Conservation (phyloP, 2,113 vertebrate genomes). For the Eonycteris spelaea region DNA sequence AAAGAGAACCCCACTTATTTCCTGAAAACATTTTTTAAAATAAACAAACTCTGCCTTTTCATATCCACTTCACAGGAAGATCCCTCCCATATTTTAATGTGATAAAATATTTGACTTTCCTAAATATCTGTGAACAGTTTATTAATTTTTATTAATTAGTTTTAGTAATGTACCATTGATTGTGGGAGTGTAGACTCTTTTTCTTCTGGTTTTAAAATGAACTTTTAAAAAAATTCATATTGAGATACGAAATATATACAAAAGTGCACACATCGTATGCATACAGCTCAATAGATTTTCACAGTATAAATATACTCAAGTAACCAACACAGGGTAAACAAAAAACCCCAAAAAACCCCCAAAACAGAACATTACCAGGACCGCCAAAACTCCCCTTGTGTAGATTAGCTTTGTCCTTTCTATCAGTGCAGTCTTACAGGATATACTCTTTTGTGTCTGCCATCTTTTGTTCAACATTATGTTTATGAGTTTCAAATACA, state of each 20-base stretch:
- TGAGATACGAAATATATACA: slow-evolving; percentile 20
- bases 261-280: not conserved
- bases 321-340: not conserved
- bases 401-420: not conserved
- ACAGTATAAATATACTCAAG: not conserved
- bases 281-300: not conserved
- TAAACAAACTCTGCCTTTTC: not conserved
- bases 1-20: slow-evolving; percentile 47
- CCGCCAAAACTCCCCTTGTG: not conserved
- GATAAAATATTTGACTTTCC: slow-evolving; percentile 39
- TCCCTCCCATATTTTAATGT: not conserved
- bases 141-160: not conserved
- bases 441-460: not conserved
- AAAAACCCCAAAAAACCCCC: too few species aligned
- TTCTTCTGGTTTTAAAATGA: slow-evolving; percentile 6
- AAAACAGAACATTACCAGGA: not conserved
- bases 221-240: not conserved
- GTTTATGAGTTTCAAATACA: not conserved
- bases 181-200: not conserved
- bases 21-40: slow-evolving; percentile 24
- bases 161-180: not conserved
- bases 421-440: not conserved
- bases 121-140: not conserved
- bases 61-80: not conserved
- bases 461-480: slow-evolving; percentile 28